Evolutionary conservation across 2,888 invertebrate genomes (phyloP), one percentile per base, ranked within the genome.

Genomic region (Drosophila pseudotakahashii): DNA sequence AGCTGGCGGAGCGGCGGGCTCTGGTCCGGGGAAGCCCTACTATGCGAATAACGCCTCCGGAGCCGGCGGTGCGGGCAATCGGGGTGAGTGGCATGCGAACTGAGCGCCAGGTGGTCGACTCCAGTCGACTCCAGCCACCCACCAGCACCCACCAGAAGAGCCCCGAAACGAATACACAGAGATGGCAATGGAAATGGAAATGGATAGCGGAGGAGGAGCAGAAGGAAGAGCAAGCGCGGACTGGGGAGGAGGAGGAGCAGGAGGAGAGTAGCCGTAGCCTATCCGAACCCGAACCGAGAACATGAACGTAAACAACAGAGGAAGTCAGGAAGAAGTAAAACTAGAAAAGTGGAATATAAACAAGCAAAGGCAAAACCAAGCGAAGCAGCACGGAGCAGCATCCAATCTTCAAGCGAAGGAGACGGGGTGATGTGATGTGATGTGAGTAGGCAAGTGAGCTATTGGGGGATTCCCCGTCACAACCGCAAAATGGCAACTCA

Each of bases 61-160:
- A 13, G 62, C 81, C 54, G 89, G 87, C 66, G 90, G 90, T 44
- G 79, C 74, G 70, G 75, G 77, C 77, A 89, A 89, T 68, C 91
- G 91, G 74, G 91, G 91, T 77, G 91, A 91, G 85, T 91, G 87
- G 85, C 83, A 86, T 30, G 75, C 84, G 26, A 82, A 84, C 68
- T 83, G 79, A 85, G 66, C 73, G 44, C 16, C 37, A 5, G 41
- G 16, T 32, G 73, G 42, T 53, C 67, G 47, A 48, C 47, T 13
- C 26, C 32, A 36, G 34, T 52, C 45, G 41, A 41, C 42, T 16
- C 37, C 39, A 26, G 42, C 13, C 37, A 37, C 13, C 37, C 13
- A 37, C 5, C n/a, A 42, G n/a, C 26, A 45, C 45, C 26, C 26
- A 44, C 44, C 44, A 26, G 23, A 7, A 53, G 16, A 47, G 23